These are phyloP conservation scores for Toxotes jaculatrix DNA, from an alignment of 2,113 vertebrate genomes.

Conservation along the genomic window DNA sequence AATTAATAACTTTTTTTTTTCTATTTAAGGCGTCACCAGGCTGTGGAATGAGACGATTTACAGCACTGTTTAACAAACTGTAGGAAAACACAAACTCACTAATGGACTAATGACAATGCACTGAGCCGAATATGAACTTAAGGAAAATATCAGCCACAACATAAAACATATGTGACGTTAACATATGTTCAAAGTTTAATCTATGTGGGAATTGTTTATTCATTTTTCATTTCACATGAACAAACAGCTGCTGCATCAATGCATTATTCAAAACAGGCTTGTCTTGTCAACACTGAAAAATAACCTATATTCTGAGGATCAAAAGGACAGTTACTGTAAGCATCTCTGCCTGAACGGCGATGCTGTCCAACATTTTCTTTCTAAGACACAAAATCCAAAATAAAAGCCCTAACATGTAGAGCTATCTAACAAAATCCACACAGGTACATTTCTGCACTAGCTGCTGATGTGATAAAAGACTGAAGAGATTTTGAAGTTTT, in stretches of 20 bases:
- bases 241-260: not conserved
- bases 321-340: not conserved
- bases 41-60: constrained; percentile 45
- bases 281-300: constrained; percentile 10
- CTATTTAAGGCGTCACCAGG: constrained; percentile 48
- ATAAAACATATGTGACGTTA: not conserved
- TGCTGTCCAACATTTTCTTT: not conserved
- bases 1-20: constrained; percentile 57
- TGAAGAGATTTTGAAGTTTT: not conserved
- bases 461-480: not conserved
- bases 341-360: too few species aligned
- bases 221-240: constrained; percentile 23
- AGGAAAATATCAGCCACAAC: not conserved
- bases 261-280: constrained; percentile 11
- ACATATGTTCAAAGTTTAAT: constrained; percentile 24
- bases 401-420: not conserved
- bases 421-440: not conserved
- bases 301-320: not conserved
- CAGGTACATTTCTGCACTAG: not conserved
- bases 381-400: not conserved
- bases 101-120: constrained; percentile 8
- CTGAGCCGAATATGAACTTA: not conserved
- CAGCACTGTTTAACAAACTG: constrained; percentile 36
- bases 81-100: constrained; percentile 24
- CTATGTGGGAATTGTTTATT: not conserved